Conservation (phyloP, 2,113 vertebrate species). For the Stictonetta naevosa region DNA sequence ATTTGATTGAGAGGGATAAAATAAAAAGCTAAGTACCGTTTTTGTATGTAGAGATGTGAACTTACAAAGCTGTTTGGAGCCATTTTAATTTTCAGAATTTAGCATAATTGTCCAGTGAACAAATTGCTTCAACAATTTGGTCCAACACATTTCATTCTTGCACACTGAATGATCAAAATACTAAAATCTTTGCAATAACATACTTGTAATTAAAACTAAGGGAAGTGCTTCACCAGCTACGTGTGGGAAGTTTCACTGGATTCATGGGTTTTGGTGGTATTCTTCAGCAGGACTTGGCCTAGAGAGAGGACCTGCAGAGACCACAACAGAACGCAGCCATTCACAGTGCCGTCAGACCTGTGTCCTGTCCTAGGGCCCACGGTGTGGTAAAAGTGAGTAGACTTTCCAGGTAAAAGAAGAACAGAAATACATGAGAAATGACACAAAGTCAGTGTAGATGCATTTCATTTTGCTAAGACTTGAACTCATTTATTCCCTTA, state of each 20-base stretch:
- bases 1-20: neutral
- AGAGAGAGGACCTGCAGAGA: neutral
- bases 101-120: neutral
- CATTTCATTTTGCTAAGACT: neutral
- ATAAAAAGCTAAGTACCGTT: neutral
- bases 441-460: neutral
- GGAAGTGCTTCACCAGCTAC: neutral
- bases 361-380: neutral
- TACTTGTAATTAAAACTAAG: neutral
- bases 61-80: neutral
- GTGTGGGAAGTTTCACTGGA: neutral
- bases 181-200: neutral
- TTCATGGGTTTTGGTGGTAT: neutral
- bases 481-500: neutral
- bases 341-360: neutral
- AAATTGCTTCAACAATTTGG: neutral
- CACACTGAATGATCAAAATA: neutral
- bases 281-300: neutral
- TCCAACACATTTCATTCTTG: neutral
- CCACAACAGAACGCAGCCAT: neutral
- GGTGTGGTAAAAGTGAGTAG: neutral
- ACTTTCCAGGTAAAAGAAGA: neutral
- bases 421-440: neutral
- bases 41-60: fast-evolving
- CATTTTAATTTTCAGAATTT: neutral